phyloP scores from a whole-genome alignment of 64 coral and sea anemone genomes.

The Porites lutea region DNA sequence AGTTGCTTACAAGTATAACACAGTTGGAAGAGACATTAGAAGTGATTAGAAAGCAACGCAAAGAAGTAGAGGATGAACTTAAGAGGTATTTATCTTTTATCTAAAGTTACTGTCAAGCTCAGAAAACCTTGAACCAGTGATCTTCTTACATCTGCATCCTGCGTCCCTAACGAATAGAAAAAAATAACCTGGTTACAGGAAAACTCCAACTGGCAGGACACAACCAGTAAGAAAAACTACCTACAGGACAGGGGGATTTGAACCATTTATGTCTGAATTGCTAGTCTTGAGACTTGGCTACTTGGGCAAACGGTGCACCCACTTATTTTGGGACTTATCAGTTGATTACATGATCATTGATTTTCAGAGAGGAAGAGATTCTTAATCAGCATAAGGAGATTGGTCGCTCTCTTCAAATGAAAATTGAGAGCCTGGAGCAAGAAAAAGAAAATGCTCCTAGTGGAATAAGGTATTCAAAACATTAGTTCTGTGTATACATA shows the following conservation, averaged over 20 bases:
- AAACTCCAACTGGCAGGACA: too few relatives aligned
- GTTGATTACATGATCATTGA: too few relatives aligned
- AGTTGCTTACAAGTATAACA: constrained; percentile 61
- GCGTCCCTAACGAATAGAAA: too few relatives aligned
- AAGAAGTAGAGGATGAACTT: constrained; percentile 75
- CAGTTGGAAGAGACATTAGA: constrained; percentile 69
- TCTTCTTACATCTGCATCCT: background rate
- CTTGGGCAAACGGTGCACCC: too few relatives aligned
- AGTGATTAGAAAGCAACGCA: constrained; percentile 66
- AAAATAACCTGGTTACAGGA: too few relatives aligned
- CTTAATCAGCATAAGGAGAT: constrained; percentile 64
- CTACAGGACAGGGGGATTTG: too few relatives aligned
- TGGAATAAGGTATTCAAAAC: constrained; percentile 45
- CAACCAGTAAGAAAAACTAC: too few relatives aligned
- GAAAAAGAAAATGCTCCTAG: constrained; percentile 36
- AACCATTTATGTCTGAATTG: too few relatives aligned
- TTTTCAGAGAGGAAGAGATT: constrained; percentile 65
- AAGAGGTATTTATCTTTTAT: constrained; percentile 36
- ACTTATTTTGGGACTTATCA: too few relatives aligned
- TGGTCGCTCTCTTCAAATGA: constrained; percentile 38
- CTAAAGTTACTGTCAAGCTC: background rate
- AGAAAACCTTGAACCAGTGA: background rate
- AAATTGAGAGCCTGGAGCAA: constrained; percentile 40
- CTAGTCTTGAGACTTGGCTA: too few relatives aligned
- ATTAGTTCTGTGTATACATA: background rate